These are phyloP conservation scores for Bombus pyrosoma DNA, from an alignment of 1,140 invertebrate genomes.

Conservation along the genomic window DNA sequence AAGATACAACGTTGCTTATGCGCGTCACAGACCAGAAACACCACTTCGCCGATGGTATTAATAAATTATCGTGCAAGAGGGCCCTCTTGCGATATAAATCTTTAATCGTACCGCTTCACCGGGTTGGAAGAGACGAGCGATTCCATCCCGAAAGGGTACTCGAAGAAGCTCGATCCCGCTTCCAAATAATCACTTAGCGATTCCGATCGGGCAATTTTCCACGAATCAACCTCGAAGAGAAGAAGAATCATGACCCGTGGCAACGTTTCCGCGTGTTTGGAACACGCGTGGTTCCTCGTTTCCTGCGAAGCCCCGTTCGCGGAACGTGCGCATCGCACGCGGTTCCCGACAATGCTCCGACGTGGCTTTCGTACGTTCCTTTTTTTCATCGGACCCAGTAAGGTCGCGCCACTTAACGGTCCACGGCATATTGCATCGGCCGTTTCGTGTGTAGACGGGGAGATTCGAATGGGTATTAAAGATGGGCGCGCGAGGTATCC, in stretches of 20 bases:
- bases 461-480: constrained; percentile 70
- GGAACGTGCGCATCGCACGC: background rate
- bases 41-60: background rate
- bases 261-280: constrained; percentile 18
- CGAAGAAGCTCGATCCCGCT: background rate
- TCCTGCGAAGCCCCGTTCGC: background rate
- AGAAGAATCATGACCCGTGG: background rate
- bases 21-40: background rate
- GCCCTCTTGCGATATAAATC: background rate
- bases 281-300: background rate
- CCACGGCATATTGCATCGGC: constrained; percentile 66
- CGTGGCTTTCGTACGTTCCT: constrained; percentile 20
- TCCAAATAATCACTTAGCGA: background rate
- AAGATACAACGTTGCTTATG: too few species aligned
- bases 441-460: constrained; percentile 56
- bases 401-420: constrained; percentile 79
- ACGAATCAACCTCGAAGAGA: background rate
- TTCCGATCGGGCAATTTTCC: background rate
- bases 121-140: background rate
- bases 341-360: constrained; percentile 42
- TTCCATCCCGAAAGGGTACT: too few species aligned
- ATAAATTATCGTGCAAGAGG: background rate
- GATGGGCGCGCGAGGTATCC: constrained; percentile 37
- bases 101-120: background rate
- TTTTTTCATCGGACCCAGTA: constrained; percentile 59